Evolutionary conservation across 1,140 invertebrate species (phyloP), one percentile per base, ranked within the genome.

Genomic region (Drosophila grimshawi): DNA sequence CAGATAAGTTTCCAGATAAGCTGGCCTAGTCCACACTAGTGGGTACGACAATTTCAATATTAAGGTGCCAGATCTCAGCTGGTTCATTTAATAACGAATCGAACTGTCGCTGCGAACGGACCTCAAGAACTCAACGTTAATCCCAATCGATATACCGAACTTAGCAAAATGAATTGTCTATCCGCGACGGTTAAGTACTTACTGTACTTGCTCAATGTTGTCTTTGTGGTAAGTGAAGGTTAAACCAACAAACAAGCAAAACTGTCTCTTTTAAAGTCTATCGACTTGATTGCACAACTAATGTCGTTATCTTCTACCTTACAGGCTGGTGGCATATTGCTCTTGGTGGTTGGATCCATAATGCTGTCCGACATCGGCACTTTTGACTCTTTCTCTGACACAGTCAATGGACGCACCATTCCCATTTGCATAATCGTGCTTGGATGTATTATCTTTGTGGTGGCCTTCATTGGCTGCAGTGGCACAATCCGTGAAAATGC

Each of bases 391-490:
- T 92, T 93, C 19, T 76, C 94, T 6, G 91, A 93, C 10, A 78
- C 93, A 4, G 92, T 93, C 51, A 90, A 94, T 68, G 92, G 93
- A n/a, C 80, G 92, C 2, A 93, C 94, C 0, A 93, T 93, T 7
- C 94, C 95, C 2, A 94, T 95, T 80, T 86, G 94, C 5, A 93
- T 97, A 43, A 96, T 97, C 65, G 92, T 96, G 46, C 92, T 96
- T 66, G 96, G 96, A 0, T 93, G 94, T 3, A 92, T 96, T 55
- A 95, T 96, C 59, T 96, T 97, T 80, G 72, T 96, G 11, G 95
- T 97, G 46, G 94, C 96, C 7, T 97, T 97, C 93, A 96, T 97
- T 78, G 97, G 97, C 79, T 97, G 96, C 92, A 97, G 96, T 80
- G 96, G 96, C 48, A 96, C 96, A 1, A 95, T 96, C 49, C 94